phyloP scores from a whole-genome alignment of 2,797 vertebrate genomes.

The Enteromius afrohamiltoni region DNA sequence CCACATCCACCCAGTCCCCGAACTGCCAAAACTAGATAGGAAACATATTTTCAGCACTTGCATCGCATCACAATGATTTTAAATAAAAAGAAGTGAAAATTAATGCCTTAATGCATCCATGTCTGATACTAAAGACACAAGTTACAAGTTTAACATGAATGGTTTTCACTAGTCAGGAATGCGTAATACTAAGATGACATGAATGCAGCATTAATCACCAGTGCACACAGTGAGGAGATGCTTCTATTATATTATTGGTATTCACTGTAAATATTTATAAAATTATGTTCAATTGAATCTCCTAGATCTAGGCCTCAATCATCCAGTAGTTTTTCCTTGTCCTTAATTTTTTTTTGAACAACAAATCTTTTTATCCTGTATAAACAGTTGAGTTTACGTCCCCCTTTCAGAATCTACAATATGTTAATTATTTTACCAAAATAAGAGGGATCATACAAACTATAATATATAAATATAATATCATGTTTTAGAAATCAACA shows the following conservation, averaged over 20 bases:
- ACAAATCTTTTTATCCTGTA: too few species aligned
- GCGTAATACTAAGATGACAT: background rate
- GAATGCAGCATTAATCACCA: background rate
- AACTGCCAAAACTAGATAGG: conserved; percentile 85
- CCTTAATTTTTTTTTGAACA: too few species aligned
- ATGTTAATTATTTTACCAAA: too few species aligned
- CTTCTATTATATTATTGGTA: background rate
- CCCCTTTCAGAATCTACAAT: too few species aligned
- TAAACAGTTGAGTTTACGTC: too few species aligned
- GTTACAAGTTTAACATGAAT: background rate
- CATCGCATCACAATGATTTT: background rate
- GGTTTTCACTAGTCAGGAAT: background rate
- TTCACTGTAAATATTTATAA: background rate
- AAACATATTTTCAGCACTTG: background rate
- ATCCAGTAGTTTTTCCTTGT: background rate
- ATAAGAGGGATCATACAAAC: too few species aligned
- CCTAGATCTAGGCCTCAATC: background rate
- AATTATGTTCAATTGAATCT: too few species aligned
- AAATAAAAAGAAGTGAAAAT: background rate
- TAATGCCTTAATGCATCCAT: background rate
- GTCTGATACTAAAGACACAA: background rate
- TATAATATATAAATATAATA: too few species aligned
- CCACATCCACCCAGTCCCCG: conserved; percentile 85
- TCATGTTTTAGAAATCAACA: too few species aligned
- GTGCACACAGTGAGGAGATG: background rate